Percentiles rank a stretch among this genome's conserved stretches.
phyloP scores from a whole-genome alignment of 2,888 invertebrate species.

The Oasisia sp. region DNA sequence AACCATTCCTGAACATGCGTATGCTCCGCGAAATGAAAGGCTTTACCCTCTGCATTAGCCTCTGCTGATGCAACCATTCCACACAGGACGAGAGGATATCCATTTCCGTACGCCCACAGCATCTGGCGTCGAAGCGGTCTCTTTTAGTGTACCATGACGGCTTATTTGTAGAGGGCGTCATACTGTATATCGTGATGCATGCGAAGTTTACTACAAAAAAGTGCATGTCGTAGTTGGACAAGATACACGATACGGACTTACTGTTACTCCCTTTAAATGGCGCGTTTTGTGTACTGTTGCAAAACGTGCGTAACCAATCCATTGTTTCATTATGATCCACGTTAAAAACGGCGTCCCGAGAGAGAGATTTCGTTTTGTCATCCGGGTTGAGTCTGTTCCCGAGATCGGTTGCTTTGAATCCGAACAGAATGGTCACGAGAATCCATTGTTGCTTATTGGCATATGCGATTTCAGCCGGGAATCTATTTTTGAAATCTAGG shows the following conservation, averaged over 20 bases:
- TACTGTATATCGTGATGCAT: background rate
- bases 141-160: no score
- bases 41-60: background rate
- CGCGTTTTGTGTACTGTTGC: conserved; percentile 60
- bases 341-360: conserved; percentile 79
- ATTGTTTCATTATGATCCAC: conserved; percentile 83
- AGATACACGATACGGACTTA: background rate
- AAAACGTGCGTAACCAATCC: conserved; percentile 84
- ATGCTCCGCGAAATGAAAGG: background rate
- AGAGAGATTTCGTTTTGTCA: background rate
- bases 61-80: background rate
- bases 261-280: background rate
- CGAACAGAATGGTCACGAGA: conserved; percentile 79
- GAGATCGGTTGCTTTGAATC: conserved; percentile 83
- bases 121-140: background rate
- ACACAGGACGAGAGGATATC: background rate
- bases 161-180: background rate
- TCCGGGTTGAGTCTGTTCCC: conserved; percentile 85
- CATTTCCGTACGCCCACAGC: background rate
- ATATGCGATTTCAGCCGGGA: background rate
- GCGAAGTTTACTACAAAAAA: background rate
- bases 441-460: conserved; percentile 21
- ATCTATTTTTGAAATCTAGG: conserved; percentile 25
- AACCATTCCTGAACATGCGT: background rate
- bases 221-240: background rate